Conservation (phyloP, 2,888 invertebrate genomes). For the Pyrochroa serraticornis region DNA sequence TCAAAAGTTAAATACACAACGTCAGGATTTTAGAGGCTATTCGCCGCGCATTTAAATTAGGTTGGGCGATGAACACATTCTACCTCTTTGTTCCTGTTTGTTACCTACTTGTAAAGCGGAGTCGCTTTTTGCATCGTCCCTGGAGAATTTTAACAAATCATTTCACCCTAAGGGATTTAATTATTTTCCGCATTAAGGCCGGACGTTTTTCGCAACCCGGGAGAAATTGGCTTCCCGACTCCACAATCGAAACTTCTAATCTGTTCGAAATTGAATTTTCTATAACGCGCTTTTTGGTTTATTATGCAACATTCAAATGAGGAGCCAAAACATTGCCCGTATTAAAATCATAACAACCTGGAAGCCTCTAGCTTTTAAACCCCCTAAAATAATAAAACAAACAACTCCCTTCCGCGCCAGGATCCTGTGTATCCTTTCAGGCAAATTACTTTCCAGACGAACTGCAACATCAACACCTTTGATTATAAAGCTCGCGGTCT, state of each 20-base stretch:
- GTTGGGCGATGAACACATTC: constrained; percentile 21
- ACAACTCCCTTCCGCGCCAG: constrained; percentile 14
- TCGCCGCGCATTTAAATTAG: constrained; percentile 23
- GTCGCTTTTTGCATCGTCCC: constrained; percentile 6
- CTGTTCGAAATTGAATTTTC: too few relatives aligned
- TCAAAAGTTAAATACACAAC: constrained; percentile 35
- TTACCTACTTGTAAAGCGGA: background rate
- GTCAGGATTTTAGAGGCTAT: constrained; percentile 22
- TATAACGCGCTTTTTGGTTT: too few relatives aligned
- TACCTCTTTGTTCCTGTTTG: constrained; percentile 10
- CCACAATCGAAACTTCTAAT: background rate
- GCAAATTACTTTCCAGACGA: constrained; percentile 28
- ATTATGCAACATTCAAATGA: background rate
- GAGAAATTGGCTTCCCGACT: constrained; percentile 6
- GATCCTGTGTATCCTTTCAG: constrained; percentile 23
- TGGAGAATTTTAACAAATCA: constrained; percentile 12
- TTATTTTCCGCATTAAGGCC: constrained; percentile 7
- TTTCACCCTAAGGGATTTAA: constrained; percentile 7
- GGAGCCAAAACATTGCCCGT: constrained; percentile 8
- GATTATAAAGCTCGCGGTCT: constrained; percentile 26
- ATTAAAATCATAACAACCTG: constrained; percentile 24
- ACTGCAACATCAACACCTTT: constrained; percentile 28
- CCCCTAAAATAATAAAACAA: constrained; percentile 19
- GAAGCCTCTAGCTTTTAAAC: constrained; percentile 18
- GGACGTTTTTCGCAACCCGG: constrained; percentile 1